Percentiles rank a stretch among this genome's conserved stretches.
These are phyloP conservation scores for Urocitellus parryii DNA, from an alignment of 2,113 vertebrate species.

Conservation along the genomic window DNA sequence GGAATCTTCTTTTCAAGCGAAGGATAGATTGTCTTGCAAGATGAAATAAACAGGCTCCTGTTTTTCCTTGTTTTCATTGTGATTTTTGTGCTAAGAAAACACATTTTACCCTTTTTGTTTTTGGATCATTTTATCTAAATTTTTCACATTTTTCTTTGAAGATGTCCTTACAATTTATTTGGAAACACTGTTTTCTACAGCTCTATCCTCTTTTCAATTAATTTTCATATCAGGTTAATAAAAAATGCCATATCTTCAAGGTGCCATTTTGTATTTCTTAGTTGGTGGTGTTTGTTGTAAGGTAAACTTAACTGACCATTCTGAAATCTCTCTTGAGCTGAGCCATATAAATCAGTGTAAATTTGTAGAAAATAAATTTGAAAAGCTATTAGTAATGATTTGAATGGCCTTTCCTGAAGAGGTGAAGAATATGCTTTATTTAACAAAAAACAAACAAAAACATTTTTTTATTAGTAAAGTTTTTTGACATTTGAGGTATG, in stretches of 20 bases:
- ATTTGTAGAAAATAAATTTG: neutral
- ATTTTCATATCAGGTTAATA: neutral
- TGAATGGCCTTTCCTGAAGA: neutral
- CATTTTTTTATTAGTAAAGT: neutral
- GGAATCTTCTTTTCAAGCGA: neutral
- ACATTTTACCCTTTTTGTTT: neutral
- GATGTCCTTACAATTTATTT: neutral
- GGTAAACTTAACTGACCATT: neutral
- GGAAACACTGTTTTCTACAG: neutral
- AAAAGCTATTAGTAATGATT: neutral
- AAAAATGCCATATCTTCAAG: neutral
- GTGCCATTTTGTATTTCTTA: neutral
- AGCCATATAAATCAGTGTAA: neutral
- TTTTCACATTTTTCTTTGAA: neutral
- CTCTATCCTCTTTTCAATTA: neutral
- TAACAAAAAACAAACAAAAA: no score
- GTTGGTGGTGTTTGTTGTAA: neutral
- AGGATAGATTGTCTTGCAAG: neutral
- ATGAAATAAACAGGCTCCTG: neutral
- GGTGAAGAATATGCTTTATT: neutral
- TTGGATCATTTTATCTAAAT: neutral
- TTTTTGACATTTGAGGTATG: neutral
- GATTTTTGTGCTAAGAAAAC: slow-evolving; percentile 4
- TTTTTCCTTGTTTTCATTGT: slow-evolving; percentile 33
- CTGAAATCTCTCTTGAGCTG: neutral